Base-by-base conservation (phyloP, 2,888 invertebrate genomes). In the Apocheima hispidaria region DNA sequence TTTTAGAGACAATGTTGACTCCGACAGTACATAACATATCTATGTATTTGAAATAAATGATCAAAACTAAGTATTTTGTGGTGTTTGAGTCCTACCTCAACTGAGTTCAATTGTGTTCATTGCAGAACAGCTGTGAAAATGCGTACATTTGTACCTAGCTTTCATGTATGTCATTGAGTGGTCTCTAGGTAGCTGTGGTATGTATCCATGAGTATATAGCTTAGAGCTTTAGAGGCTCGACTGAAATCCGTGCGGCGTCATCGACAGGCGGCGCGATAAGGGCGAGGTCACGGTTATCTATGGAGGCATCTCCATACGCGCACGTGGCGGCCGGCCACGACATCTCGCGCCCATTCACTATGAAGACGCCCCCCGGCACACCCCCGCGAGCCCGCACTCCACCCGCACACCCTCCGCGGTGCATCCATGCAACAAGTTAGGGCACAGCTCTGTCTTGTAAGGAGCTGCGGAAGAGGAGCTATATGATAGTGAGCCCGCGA, bases 331-430 rank as follows among this genome's bases (percentile, higher is more conserved):
- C 87, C 87, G 88, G 85, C 90, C 90, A 87, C 90, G 89, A 90
- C 90, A 90, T 90, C 91, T 88, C 90, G 89, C 86, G 87, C 90
- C 88, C 91, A 90, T 90, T 94, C 94, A 88, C 94, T 90, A 86
- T 88, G 84, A 88, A 90, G 89, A 88, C 87, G 83, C 78, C 71
- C 70, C 76, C 70, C 76, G 56, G 43, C 51, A 41, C 50, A 66
- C 73, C 60, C 70, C 65, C 72, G 73, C 71, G 72, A 68, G 71
- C 73, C 77, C 73, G 65, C 74, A 55, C 73, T 44, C 70, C 77
- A 74, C 78, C 82, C 80, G 74, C 80, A 79, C 77, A 78, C 84
- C 84, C 85, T 83, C 83, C 80, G 79, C 83, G 82, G 86, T 90
- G 91, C 93, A 92, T 88, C 90, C 84, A 88, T 92, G 92, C 92